A percentile compares a stretch with the other conserved stretches of the same genome.
Conservation (phyloP, 2,797 vertebrate genomes). For the Cottoperca gobio region DNA sequence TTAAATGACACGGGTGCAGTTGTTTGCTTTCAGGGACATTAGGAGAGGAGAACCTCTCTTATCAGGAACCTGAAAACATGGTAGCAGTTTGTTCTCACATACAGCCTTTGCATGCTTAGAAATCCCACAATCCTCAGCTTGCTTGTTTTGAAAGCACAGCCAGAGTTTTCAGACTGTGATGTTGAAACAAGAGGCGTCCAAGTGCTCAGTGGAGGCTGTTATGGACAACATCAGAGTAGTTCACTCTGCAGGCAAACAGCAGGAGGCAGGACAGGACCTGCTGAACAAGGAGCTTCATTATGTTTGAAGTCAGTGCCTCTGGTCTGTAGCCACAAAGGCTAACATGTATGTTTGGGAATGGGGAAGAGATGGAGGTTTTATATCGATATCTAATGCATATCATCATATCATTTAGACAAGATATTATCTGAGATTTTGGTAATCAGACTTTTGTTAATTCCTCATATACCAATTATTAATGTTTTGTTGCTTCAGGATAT, state of each 20-base stretch:
- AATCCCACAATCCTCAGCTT: constrained; percentile 1
- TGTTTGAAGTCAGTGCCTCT: constrained; percentile 7
- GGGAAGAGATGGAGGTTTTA: not conserved
- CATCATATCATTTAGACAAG: not conserved
- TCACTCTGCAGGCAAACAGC: constrained; percentile 22
- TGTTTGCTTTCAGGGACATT: not conserved
- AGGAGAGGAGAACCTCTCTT: not conserved
- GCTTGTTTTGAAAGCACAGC: constrained; percentile 1
- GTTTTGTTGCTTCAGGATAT: not conserved
- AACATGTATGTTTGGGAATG: not conserved
- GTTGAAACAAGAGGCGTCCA: not conserved
- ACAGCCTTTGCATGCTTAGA: not conserved
- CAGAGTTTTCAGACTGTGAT: constrained; percentile 15
- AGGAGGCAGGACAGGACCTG: constrained; percentile 39
- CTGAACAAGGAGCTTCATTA: constrained; percentile 2
- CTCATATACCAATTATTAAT: not conserved
- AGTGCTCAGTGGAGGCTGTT: constrained; percentile 13
- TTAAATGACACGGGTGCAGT: constrained; percentile 8
- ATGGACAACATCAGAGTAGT: constrained; percentile 11
- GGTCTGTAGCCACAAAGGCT: not conserved
- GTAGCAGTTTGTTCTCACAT: not conserved
- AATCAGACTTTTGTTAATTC: not conserved
- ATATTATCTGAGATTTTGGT: not conserved
- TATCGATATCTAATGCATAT: not conserved
- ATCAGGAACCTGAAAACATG: constrained; percentile 9